Evolutionary conservation across 2,888 invertebrate genomes (phyloP).

Genomic region (Spialia ferax): DNA sequence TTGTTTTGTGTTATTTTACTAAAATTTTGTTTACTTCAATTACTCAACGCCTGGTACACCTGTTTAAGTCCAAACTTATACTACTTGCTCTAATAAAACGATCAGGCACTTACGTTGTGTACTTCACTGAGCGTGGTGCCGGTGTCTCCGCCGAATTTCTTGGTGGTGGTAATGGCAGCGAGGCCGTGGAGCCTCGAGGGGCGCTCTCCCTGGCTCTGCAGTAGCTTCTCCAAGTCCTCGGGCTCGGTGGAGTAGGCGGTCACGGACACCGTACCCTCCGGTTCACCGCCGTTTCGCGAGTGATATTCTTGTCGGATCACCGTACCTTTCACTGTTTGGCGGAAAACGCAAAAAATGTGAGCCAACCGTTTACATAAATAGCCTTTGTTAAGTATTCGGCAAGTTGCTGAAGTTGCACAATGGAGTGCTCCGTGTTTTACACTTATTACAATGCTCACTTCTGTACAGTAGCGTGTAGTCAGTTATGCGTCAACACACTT

Average conservation of each 20-base stretch:
- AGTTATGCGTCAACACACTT: slow-evolving; percentile 24
- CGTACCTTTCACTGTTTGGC: slow-evolving; percentile 89
- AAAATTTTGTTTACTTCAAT: too few relatives aligned
- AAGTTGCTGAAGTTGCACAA: slow-evolving; percentile 16
- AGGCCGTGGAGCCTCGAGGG: slow-evolving; percentile 77
- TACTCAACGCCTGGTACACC: too few relatives aligned
- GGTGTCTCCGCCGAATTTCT: slow-evolving; percentile 76
- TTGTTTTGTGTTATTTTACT: neutral
- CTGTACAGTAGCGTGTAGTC: slow-evolving; percentile 20
- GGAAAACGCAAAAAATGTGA: slow-evolving; percentile 45
- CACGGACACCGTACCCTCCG: slow-evolving; percentile 89
- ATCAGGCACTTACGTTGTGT: slow-evolving; percentile 64
- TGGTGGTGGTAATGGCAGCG: slow-evolving; percentile 80
- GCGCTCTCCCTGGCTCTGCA: slow-evolving; percentile 68
- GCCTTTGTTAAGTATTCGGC: slow-evolving; percentile 44
- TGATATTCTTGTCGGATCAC: slow-evolving; percentile 90
- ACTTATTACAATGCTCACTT: slow-evolving; percentile 17
- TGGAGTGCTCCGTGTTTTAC: slow-evolving; percentile 11
- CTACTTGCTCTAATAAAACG: slow-evolving; percentile 22
- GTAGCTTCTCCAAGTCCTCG: slow-evolving; percentile 78
- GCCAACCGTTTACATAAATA: slow-evolving; percentile 48
- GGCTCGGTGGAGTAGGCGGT: slow-evolving; percentile 90
- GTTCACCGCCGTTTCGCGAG: slow-evolving; percentile 90
- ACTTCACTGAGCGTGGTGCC: slow-evolving; percentile 69
- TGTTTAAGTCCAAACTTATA: neutral